Percentiles rank a stretch among this genome's conserved stretches.
phyloP scores from a whole-genome alignment of 2,113 vertebrate species.

The Hypanus sabinus region DNA sequence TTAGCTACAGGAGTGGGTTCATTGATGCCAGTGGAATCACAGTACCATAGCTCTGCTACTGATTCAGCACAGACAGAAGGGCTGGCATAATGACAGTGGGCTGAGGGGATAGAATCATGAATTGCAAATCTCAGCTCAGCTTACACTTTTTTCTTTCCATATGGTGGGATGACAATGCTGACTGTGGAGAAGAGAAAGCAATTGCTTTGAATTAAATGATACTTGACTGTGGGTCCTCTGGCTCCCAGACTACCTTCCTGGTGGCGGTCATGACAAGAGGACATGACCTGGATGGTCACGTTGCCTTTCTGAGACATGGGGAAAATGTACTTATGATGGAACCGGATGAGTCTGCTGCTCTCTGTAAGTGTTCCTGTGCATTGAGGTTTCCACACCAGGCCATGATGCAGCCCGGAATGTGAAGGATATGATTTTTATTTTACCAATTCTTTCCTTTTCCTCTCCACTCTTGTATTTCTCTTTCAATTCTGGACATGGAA shows the following conservation, averaged over 20 bases:
- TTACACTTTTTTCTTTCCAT: background rate
- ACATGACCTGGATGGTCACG: no score
- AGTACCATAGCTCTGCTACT: background rate
- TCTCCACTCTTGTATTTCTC: background rate
- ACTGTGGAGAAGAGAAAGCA: background rate
- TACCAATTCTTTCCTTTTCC: background rate
- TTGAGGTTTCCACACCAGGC: no score
- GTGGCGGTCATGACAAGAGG: no score
- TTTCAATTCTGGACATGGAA: background rate
- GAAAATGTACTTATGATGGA: no score
- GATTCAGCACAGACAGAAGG: slow-evolving; percentile 29
- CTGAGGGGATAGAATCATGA: slow-evolving; percentile 18
- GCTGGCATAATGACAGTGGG: background rate
- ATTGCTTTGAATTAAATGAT: background rate
- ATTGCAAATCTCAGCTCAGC: background rate
- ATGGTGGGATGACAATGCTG: background rate
- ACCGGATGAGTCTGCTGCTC: no score
- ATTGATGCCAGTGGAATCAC: no score
- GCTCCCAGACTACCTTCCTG: no score
- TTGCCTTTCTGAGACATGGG: no score
- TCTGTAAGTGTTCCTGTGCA: no score
- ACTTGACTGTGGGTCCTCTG: no score
- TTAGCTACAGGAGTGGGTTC: background rate
- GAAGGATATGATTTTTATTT: background rate
- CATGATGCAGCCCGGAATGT: no score